Evolutionary conservation across 1,140 invertebrate genomes (phyloP).

Genomic region (Bombyx mandarina): DNA sequence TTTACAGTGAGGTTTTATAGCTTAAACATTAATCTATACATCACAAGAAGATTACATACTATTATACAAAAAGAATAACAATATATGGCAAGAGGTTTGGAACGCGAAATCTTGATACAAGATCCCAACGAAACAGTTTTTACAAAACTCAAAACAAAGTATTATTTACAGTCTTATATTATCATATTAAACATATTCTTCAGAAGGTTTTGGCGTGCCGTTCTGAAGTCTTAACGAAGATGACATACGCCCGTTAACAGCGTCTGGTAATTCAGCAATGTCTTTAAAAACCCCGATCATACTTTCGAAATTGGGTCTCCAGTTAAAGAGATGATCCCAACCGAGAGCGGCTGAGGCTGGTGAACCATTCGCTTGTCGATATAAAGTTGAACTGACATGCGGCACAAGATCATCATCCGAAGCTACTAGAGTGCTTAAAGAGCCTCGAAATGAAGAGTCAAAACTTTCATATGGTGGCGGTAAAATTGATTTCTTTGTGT

Average conservation of each 20-base stretch:
- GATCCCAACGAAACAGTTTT: slow-evolving; percentile 50
- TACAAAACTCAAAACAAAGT: slow-evolving; percentile 36
- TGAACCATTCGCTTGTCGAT: slow-evolving; percentile 82
- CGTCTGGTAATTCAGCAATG: slow-evolving; percentile 93
- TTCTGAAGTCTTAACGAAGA: slow-evolving; percentile 77
- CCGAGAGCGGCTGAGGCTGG: slow-evolving; percentile 81
- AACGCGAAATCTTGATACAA: slow-evolving; percentile 68
- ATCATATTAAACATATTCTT: slow-evolving; percentile 79
- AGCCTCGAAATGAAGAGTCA: slow-evolving; percentile 93
- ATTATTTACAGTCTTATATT: slow-evolving; percentile 41
- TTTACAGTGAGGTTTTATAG: too few relatives aligned
- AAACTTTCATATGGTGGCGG: slow-evolving; percentile 90
- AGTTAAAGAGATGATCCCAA: slow-evolving; percentile 95
- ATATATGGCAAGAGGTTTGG: slow-evolving; percentile 67
- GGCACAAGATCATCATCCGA: slow-evolving; percentile 91
- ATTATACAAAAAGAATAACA: slow-evolving; percentile 4
- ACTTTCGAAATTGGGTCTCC: slow-evolving; percentile 96
- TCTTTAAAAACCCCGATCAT: slow-evolving; percentile 96
- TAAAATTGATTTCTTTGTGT: slow-evolving; percentile 76
- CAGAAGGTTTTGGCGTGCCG: slow-evolving; percentile 81
- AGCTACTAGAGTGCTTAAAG: slow-evolving; percentile 91
- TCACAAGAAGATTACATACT: too few relatives aligned
- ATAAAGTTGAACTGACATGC: slow-evolving; percentile 79
- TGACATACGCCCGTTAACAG: slow-evolving; percentile 76
- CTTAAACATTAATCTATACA: too few relatives aligned